phyloP scores from a whole-genome alignment of 2,888 invertebrate genomes.

The Chrysolina oricalcia region DNA sequence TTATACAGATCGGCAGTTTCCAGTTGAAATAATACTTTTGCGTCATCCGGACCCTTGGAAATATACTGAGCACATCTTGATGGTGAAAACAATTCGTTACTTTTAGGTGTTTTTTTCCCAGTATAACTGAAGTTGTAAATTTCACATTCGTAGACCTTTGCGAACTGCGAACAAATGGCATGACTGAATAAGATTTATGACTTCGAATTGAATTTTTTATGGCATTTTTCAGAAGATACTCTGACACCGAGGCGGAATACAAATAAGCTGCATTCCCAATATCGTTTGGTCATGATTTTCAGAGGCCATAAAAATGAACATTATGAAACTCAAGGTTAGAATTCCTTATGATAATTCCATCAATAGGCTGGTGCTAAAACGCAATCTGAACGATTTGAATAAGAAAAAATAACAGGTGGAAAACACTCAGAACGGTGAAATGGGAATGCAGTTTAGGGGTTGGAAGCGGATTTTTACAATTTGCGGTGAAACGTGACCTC shows the following conservation, averaged over 20 bases:
- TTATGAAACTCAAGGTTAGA: background rate
- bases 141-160: background rate
- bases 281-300: background rate
- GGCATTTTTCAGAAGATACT: background rate
- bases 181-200: background rate
- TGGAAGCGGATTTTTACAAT: too few species aligned
- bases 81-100: background rate
- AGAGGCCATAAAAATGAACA: background rate
- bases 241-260: background rate
- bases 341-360: background rate
- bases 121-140: background rate
- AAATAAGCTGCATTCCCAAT: background rate
- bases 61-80: background rate
- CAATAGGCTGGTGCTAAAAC: too few species aligned
- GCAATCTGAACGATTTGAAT: too few species aligned
- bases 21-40: too few species aligned
- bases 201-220: slow-evolving; percentile 1
- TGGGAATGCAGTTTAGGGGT: too few species aligned
- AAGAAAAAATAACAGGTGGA: too few species aligned
- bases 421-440: too few species aligned
- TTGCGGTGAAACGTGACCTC: too few species aligned
- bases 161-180: background rate
- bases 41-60: background rate
- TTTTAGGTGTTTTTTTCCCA: background rate
- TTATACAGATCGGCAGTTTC: too few species aligned